These are phyloP conservation scores for Coenonympha glycerion DNA, from an alignment of 2,888 invertebrate genomes.

Conservation along the genomic window DNA sequence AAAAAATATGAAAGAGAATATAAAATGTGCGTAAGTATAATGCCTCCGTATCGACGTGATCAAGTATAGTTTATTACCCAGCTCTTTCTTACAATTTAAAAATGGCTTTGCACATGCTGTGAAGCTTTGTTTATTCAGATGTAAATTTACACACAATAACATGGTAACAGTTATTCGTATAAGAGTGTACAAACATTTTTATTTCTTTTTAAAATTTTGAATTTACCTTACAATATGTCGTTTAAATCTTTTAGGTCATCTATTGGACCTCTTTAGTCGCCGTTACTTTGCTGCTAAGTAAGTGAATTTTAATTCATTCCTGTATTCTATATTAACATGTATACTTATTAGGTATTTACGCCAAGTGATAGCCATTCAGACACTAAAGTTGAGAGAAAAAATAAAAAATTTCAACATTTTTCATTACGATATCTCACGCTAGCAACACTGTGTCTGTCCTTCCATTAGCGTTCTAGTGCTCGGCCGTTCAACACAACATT, in stretches of 20 bases:
- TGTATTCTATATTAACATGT: too few species aligned
- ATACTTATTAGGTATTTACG: too few species aligned
- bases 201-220: not conserved
- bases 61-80: not conserved
- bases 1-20: too few species aligned
- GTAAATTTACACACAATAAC: slow-evolving; percentile 3
- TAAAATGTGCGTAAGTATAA: not conserved
- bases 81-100: not conserved
- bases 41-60: not conserved
- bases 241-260: not conserved
- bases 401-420: too few species aligned
- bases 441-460: too few species aligned
- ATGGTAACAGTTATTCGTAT: not conserved
- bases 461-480: too few species aligned
- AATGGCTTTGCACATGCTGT: too few species aligned
- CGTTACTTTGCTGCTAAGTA: not conserved
- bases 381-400: too few species aligned
- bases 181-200: not conserved
- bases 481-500: too few species aligned
- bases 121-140: slow-evolving; percentile 5
- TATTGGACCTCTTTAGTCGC: not conserved
- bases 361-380: too few species aligned
- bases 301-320: too few species aligned
- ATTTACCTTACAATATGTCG: not conserved
- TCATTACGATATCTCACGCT: too few species aligned